Conservation (phyloP, 1,140 invertebrate genomes). For the Drosophila seguyi region DNA sequence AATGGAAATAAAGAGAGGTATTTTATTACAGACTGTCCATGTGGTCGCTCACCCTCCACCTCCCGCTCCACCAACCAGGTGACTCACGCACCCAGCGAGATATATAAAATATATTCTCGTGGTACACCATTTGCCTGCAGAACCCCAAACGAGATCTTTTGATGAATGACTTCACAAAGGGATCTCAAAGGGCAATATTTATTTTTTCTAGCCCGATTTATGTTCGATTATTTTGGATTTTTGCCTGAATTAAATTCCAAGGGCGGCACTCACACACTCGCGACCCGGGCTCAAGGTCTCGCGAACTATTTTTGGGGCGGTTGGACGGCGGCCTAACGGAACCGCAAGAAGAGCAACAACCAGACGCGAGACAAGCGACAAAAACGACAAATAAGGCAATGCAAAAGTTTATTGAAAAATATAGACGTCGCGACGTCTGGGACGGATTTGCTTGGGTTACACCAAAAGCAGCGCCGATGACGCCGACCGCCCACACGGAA, state of each 20-base stretch:
- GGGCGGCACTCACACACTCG: constrained; percentile 29
- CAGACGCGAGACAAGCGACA: constrained; percentile 45
- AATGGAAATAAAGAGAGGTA: background rate
- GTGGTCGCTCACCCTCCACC: background rate
- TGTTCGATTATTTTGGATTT: constrained; percentile 48
- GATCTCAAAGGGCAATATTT: constrained; percentile 1
- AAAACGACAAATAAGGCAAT: constrained; percentile 81
- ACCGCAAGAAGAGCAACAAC: constrained; percentile 24
- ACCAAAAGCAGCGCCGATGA: constrained; percentile 67
- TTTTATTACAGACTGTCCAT: background rate
- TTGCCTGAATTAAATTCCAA: constrained; percentile 64
- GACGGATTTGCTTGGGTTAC: constrained; percentile 78
- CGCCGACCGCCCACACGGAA: constrained; percentile 69
- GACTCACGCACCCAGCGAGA: constrained; percentile 45
- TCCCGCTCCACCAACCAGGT: background rate
- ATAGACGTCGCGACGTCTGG: constrained; percentile 74
- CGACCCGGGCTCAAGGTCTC: constrained; percentile 54
- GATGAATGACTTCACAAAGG: constrained; percentile 42
- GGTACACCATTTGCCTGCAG: constrained; percentile 37
- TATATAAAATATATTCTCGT: constrained; percentile 43
- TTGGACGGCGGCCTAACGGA: constrained; percentile 52
- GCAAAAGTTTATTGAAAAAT: constrained; percentile 79
- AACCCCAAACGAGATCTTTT: constrained; percentile 31
- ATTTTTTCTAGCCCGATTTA: constrained; percentile 25
- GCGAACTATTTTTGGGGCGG: constrained; percentile 74